Conservation (phyloP, 1,140 invertebrate genomes). For the Sinonovacula constricta region DNA sequence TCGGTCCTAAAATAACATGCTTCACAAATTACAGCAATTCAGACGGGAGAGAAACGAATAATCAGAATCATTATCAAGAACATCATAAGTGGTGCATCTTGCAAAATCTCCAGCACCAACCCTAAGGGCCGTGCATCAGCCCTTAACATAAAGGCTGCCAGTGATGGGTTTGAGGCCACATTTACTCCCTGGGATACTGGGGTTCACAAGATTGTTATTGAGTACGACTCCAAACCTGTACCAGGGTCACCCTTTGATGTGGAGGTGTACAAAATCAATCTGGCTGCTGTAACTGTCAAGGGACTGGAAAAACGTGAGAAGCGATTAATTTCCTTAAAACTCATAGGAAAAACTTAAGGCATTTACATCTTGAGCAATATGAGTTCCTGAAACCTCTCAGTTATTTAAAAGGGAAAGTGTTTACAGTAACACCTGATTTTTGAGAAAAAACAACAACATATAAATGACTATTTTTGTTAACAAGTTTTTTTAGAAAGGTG, state of each 20-base stretch:
- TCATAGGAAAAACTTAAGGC: too few relatives aligned
- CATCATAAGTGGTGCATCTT: conserved; percentile 83
- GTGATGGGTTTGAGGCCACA: conserved; percentile 88
- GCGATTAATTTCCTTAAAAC: too few relatives aligned
- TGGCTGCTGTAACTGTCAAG: conserved; percentile 27
- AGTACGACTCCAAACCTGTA: conserved; percentile 68
- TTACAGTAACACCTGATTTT: too few relatives aligned
- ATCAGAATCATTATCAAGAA: conserved; percentile 89
- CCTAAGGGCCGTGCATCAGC: conserved; percentile 80
- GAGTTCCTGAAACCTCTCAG: too few relatives aligned
- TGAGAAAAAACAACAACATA: too few relatives aligned
- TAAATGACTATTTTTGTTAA: too few relatives aligned
- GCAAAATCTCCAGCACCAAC: conserved; percentile 79
- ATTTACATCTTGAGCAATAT: too few relatives aligned
- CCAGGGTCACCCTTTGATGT: conserved; percentile 74
- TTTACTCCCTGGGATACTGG: conserved; percentile 91
- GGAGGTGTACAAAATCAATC: conserved; percentile 51
- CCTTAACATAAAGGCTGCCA: conserved; percentile 81
- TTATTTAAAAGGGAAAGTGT: too few relatives aligned
- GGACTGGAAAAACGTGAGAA: conserved; percentile 51
- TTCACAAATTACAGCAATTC: conserved; percentile 66
- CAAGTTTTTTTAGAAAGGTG: too few relatives aligned
- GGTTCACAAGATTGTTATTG: conserved; percentile 74
- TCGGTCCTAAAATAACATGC: too few relatives aligned
- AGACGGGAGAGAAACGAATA: conserved; percentile 83